phyloP scores from a whole-genome alignment of 2,113 vertebrate species.

The Donacobius atricapilla region DNA sequence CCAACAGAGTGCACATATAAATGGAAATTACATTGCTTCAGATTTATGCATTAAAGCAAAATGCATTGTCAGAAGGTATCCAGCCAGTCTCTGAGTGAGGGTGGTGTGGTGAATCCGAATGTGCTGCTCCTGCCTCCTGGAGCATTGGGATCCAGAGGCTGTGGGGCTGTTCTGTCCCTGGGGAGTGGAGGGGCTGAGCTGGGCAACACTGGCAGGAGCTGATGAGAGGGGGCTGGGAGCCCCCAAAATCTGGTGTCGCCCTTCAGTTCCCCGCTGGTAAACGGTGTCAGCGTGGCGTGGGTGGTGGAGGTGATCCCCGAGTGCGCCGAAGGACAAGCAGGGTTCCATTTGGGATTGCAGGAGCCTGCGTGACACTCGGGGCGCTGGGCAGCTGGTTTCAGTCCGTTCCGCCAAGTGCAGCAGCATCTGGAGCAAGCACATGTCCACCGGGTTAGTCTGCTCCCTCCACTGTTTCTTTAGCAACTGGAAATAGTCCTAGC shows the following conservation, averaged over 20 bases:
- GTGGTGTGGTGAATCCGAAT: background rate
- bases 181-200: background rate
- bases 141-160: fast-evolving
- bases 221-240: background rate
- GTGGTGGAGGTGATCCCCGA: fast-evolving
- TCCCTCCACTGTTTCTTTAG: background rate
- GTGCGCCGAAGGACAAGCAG: fast-evolving
- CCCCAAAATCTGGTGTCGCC: background rate
- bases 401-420: background rate
- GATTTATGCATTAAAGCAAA: background rate
- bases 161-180: fast-evolving
- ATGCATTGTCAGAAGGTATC: background rate
- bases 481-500: background rate
- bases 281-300: background rate
- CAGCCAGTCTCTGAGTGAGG: background rate
- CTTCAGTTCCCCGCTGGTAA: fast-evolving
- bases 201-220: fast-evolving
- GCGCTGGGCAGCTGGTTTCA: background rate
- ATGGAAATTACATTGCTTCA: background rate
- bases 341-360: fast-evolving
- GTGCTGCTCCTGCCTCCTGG: background rate
- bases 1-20: background rate
- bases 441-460: fast-evolving
- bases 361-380: fast-evolving
- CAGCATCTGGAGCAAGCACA: background rate